These are phyloP conservation scores for Gallinago nigripennis DNA, from an alignment of 2,797 vertebrate species.

Conservation along the genomic window DNA sequence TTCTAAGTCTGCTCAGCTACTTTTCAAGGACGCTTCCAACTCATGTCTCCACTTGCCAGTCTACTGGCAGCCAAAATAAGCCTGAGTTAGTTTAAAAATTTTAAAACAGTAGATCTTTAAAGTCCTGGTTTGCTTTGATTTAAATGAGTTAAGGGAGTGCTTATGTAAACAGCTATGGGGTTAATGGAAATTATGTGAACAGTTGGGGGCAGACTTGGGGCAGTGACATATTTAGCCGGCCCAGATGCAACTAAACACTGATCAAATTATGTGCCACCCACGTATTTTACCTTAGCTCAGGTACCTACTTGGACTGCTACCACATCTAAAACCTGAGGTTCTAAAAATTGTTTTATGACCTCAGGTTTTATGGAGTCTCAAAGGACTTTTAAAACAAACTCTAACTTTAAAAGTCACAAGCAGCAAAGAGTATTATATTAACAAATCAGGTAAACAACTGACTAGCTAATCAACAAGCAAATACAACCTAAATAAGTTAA, in stretches of 20 bases:
- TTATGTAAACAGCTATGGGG: neutral
- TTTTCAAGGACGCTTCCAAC: neutral
- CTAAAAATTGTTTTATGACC: neutral
- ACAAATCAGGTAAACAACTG: neutral
- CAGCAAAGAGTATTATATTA: neutral
- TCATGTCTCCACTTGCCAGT: neutral
- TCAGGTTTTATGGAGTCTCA: neutral
- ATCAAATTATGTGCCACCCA: neutral
- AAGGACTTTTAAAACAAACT: neutral
- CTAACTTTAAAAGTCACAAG: neutral
- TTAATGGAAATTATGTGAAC: neutral
- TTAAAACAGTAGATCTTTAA: neutral
- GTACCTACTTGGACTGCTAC: neutral
- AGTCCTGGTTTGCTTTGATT: neutral
- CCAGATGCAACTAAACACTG: neutral
- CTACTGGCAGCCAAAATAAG: neutral
- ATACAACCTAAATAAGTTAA: neutral
- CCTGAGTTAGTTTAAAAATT: neutral
- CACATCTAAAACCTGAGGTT: neutral
- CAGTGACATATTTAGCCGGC: neutral
- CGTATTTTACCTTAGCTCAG: neutral
- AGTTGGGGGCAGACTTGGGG: neutral
- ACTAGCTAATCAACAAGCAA: neutral
- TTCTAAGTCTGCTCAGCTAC: neutral
- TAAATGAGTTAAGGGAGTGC: neutral